These are phyloP conservation scores for Odobenus rosmarus DNA, from an alignment of 2,113 vertebrate genomes.

Conservation along the genomic window DNA sequence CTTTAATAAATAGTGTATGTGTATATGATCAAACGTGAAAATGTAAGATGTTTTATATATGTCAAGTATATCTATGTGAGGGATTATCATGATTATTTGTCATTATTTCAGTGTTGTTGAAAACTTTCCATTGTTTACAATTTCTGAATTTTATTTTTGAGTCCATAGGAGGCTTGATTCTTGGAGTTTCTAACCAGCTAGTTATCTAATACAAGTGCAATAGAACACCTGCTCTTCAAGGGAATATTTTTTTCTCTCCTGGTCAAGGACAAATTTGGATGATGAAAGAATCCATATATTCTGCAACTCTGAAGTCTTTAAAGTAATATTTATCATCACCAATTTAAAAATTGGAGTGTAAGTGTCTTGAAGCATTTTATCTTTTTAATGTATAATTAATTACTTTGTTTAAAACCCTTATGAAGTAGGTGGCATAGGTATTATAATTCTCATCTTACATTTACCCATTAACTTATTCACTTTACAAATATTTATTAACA, in stretches of 20 bases:
- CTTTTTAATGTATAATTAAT: slow-evolving; percentile 63
- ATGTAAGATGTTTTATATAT: background rate
- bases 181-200: background rate
- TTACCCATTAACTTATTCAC: background rate
- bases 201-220: slow-evolving; percentile 62
- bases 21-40: background rate
- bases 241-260: slow-evolving; percentile 31
- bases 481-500: slow-evolving; percentile 55
- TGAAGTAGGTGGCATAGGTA: slow-evolving; percentile 52
- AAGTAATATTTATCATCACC: slow-evolving; percentile 59
- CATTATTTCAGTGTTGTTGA: background rate
- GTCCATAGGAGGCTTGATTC: background rate
- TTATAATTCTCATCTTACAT: slow-evolving; percentile 10
- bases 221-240: slow-evolving; percentile 44
- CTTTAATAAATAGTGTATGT: background rate
- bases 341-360: slow-evolving; percentile 48
- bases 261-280: slow-evolving; percentile 62
- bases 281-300: slow-evolving; percentile 42
- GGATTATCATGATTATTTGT: background rate
- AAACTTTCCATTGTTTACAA: slow-evolving; percentile 23
- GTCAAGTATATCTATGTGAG: background rate
- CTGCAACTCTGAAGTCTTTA: slow-evolving; percentile 23
- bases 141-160: slow-evolving; percentile 15
- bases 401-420: slow-evolving; percentile 58
- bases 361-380: slow-evolving; percentile 66